Evolutionary conservation across 1,140 invertebrate species (phyloP), one percentile per base, ranked within the genome.

Genomic region (Scaptodrosophila lebanonensis): DNA sequence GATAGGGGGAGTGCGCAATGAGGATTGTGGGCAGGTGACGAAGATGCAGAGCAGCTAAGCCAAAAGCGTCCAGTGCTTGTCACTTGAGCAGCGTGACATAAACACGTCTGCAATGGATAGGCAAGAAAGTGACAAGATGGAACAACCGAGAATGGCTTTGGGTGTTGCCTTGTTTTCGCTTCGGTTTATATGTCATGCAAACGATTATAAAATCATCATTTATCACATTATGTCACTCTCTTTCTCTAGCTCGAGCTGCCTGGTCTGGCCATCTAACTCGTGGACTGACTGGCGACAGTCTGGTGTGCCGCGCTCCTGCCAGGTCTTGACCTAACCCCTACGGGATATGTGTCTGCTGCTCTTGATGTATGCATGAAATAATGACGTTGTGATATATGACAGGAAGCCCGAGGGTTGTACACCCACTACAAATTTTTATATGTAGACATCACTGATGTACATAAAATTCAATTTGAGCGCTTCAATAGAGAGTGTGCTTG

Each of bases 161-260:
- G 20, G 3, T 9, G n/a, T 29, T 35, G 16, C 48, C 33, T 43
- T 44, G 32, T 17, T 4, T 25, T 16, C 3, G 29, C 5, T 8
- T 38, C 40, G 16, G 5, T 48, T 22, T 63, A 30, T 58, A 45
- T 82, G 66, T 70, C 62, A 82, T 45, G 61, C 65, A 82, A 79
- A 82, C 75, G 76, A 82, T 82, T 82, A 82, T 75, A 75, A 82
- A 82, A 83, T 82, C 75, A 75, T 83, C 69, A 82, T 82, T 82
- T 82, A 82, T 75, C 75, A 79, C 61, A 79, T 82, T 79, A 82
- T 82, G 75, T 67, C 53, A 63, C 57, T 52, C 59, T 39, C 40
- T 35, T 48, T 25, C 27, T 32, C 43, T n/a, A 62, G 59, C 32
- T 32, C 13, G 39, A 36, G 30, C 12, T 43, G 18, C 33, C 17